phyloP scores from a whole-genome alignment of 2,113 vertebrate genomes.

The Rhegmatorhina hoffmannsi region DNA sequence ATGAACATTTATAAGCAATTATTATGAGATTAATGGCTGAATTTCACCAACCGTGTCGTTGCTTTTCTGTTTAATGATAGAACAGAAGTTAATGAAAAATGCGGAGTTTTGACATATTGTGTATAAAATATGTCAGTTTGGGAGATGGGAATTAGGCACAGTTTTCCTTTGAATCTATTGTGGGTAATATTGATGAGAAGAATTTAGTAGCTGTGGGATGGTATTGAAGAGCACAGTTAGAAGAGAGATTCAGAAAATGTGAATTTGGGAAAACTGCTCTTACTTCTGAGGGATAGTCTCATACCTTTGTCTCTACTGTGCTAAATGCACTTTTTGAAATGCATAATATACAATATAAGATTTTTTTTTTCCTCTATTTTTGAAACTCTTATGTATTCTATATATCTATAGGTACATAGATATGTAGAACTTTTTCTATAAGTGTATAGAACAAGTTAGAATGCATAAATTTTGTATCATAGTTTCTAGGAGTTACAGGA shows the following conservation, averaged over 20 bases:
- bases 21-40: constrained; percentile 65
- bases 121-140: constrained; percentile 40
- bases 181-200: neutral
- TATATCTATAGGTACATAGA: neutral
- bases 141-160: neutral
- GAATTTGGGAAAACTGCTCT: constrained; percentile 32
- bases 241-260: neutral
- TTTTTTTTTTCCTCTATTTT: neutral
- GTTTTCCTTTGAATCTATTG: constrained; percentile 29
- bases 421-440: neutral
- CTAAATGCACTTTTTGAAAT: neutral
- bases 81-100: constrained; percentile 65
- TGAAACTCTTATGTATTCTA: neutral
- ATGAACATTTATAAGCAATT: constrained; percentile 66
- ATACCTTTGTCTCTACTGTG: neutral
- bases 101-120: constrained; percentile 47
- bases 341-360: neutral
- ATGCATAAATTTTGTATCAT: neutral
- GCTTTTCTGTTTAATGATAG: constrained; percentile 57
- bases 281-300: neutral
- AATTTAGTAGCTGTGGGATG: neutral
- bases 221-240: neutral
- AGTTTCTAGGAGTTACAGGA: neutral
- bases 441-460: constrained; percentile 5
- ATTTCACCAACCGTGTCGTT: constrained; percentile 53